Evolutionary conservation across 1,140 invertebrate genomes (phyloP).

Genomic region (Phthorimaea operculella): DNA sequence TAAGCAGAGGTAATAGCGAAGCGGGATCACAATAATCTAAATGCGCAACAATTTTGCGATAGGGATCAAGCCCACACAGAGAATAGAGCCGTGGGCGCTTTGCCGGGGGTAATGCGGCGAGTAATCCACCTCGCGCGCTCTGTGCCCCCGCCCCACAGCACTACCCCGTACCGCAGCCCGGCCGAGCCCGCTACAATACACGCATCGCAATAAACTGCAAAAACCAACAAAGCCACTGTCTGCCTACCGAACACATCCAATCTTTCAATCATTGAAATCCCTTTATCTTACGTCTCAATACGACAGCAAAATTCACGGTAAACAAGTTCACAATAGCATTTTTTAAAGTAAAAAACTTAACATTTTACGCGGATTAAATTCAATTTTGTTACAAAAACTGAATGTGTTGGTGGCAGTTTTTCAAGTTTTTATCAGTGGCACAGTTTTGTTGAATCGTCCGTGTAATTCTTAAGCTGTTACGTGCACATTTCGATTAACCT

Average conservation of each 20-base stretch:
- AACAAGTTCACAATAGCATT: background rate
- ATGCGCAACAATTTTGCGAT: conserved; percentile 53
- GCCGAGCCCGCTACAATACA: conserved; percentile 24
- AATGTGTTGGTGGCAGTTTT: conserved; percentile 23
- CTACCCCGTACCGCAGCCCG: background rate
- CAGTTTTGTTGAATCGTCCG: background rate
- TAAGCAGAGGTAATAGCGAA: background rate
- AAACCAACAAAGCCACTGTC: conserved; percentile 47
- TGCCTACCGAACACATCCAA: conserved; percentile 1
- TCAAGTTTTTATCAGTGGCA: conserved; percentile 14
- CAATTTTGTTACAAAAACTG: conserved; percentile 49
- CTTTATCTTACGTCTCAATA: background rate
- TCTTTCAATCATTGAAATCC: background rate
- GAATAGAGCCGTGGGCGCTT: conserved; percentile 32
- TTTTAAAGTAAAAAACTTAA: conserved; percentile 15
- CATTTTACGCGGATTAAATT: conserved; percentile 41
- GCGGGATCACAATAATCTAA: conserved; percentile 21
- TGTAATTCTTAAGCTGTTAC: too few species aligned
- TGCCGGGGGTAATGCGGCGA: conserved; percentile 49
- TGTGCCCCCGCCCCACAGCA: conserved; percentile 5
- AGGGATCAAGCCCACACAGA: conserved; percentile 35
- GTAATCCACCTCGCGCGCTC: conserved; percentile 56
- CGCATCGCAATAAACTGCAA: conserved; percentile 54
- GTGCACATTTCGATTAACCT: too few species aligned
- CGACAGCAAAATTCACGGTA: background rate